Percentiles rank a stretch among this genome's conserved stretches.
Conservation (phyloP, 1,140 invertebrate species). For the Dicyema japonicum region DNA sequence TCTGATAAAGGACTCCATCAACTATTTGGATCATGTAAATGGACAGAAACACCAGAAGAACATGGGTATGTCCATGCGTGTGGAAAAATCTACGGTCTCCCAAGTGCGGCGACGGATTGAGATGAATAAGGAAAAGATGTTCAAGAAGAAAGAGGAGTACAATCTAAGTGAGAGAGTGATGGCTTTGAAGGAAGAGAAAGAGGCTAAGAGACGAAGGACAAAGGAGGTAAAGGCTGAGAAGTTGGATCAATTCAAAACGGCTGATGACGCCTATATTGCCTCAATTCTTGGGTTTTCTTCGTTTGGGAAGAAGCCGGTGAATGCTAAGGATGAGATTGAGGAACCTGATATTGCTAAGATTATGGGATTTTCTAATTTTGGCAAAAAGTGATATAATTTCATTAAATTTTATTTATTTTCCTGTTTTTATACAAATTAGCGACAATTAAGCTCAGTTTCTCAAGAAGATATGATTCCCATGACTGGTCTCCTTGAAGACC, state of each 20-base stretch:
- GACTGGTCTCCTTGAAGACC: no score
- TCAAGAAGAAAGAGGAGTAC: conserved; percentile 80
- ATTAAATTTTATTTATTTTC: no score
- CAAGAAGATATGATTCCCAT: no score
- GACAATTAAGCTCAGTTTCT: no score
- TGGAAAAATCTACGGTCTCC: conserved; percentile 66
- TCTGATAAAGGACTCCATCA: conserved; percentile 94
- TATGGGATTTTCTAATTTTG: conserved; percentile 90
- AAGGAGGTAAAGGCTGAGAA: conserved; percentile 1
- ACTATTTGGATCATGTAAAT: conserved; percentile 96
- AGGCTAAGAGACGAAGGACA: conserved; percentile 13
- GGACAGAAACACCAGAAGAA: conserved; percentile 96
- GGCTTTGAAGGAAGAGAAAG: conserved; percentile 75
- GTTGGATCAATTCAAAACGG: not conserved
- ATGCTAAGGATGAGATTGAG: no score
- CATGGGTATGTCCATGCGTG: conserved; percentile 93
- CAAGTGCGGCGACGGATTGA: conserved; percentile 76
- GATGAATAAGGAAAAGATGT: conserved; percentile 58
- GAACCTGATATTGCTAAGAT: conserved; percentile 49
- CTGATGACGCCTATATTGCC: not conserved
- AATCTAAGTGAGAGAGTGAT: conserved; percentile 55
- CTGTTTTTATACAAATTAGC: no score
- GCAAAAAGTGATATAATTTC: conserved; percentile 42
- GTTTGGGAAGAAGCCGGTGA: no score
- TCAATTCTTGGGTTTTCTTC: no score